These are phyloP conservation scores for Drosophila athabasca DNA, from an alignment of 1,140 invertebrate genomes.

Conservation along the genomic window DNA sequence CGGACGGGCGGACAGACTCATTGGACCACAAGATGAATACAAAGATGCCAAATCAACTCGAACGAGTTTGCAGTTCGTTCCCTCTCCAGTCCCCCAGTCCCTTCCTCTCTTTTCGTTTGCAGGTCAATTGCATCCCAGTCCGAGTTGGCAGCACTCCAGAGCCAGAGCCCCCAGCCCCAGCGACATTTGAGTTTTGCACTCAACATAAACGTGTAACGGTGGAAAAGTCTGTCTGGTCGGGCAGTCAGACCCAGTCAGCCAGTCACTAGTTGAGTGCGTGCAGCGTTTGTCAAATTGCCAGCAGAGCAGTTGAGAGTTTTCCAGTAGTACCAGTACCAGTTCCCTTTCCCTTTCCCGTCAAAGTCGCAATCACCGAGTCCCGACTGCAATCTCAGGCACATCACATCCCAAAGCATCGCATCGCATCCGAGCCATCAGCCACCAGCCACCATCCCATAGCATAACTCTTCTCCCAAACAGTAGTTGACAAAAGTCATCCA, in stretches of 20 bases:
- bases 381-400: slow-evolving; percentile 20
- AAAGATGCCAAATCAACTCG: slow-evolving; percentile 61
- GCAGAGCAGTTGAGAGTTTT: slow-evolving; percentile 19
- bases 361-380: neutral
- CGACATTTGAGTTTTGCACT: slow-evolving; percentile 56
- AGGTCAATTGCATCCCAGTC: slow-evolving; percentile 69
- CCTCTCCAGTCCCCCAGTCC: neutral
- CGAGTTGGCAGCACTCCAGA: slow-evolving; percentile 46
- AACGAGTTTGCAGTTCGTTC: slow-evolving; percentile 34
- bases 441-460: neutral
- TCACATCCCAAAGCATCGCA: neutral
- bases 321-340: slow-evolving; percentile 3
- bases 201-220: slow-evolving; percentile 29
- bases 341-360: slow-evolving; percentile 26
- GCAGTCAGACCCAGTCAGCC: slow-evolving; percentile 50
- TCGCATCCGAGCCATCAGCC: too few relatives aligned
- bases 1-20: slow-evolving; percentile 36
- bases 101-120: slow-evolving; percentile 41
- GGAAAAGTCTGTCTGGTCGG: slow-evolving; percentile 23
- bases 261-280: slow-evolving; percentile 62
- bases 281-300: slow-evolving; percentile 77
- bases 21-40: slow-evolving; percentile 49
- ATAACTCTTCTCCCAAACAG: neutral
- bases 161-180: slow-evolving; percentile 16
- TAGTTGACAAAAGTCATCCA: slow-evolving; percentile 68